These are phyloP conservation scores for Trisateles emortualis DNA, from an alignment of 2,888 invertebrate genomes.

Conservation along the genomic window DNA sequence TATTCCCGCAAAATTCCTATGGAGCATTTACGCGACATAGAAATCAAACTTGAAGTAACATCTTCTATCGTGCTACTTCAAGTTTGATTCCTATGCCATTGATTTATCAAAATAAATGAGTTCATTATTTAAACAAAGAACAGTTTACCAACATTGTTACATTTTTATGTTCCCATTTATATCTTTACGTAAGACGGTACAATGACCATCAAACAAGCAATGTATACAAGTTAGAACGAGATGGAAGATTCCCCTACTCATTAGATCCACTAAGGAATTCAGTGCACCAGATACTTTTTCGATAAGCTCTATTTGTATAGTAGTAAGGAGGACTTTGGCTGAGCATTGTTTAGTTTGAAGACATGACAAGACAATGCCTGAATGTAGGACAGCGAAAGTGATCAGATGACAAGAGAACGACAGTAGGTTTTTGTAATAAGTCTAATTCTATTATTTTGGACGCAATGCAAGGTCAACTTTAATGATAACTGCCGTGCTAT, in stretches of 20 bases:
- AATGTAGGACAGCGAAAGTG: constrained; percentile 46
- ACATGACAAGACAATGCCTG: constrained; percentile 35
- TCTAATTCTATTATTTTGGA: constrained; percentile 33
- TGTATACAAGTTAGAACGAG: constrained; percentile 23
- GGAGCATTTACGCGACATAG: no score
- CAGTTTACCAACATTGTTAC: constrained; percentile 10
- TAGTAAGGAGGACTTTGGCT: constrained; percentile 29
- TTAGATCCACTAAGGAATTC: constrained; percentile 2
- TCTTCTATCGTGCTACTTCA: no score
- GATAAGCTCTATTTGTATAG: constrained; percentile 14
- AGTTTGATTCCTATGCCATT: no score
- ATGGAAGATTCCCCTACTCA: constrained; percentile 5
- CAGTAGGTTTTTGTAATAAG: constrained; percentile 40
- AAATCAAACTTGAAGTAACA: background rate
- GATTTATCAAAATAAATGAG: background rate
- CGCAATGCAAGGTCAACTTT: constrained; percentile 37
- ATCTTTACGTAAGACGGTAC: constrained; percentile 30
- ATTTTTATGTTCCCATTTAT: constrained; percentile 21
- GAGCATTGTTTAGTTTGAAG: constrained; percentile 6
- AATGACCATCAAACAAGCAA: constrained; percentile 20
- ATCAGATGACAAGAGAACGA: constrained; percentile 46
- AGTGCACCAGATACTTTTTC: background rate
- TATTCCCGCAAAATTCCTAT: no score
- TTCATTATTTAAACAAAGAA: constrained; percentile 18
- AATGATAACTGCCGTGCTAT: constrained; percentile 19